These are phyloP conservation scores for Myodes glareolus DNA, from an alignment of 2,113 vertebrate species.

Conservation along the genomic window DNA sequence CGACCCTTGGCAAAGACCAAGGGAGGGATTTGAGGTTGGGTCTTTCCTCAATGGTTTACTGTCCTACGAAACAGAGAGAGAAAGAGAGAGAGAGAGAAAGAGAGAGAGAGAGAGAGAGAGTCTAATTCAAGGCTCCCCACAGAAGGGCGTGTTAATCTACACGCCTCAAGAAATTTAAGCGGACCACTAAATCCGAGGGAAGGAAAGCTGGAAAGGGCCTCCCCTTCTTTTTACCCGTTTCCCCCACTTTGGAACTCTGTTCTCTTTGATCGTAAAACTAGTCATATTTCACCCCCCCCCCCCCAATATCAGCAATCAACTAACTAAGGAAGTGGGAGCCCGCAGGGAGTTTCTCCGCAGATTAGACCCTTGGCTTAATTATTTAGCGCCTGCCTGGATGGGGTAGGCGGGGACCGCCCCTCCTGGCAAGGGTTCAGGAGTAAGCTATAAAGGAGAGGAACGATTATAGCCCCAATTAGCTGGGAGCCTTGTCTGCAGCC, in stretches of 20 bases:
- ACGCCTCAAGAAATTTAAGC: slow-evolving; percentile 87
- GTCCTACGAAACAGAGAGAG: slow-evolving; percentile 80
- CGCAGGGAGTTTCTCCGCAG: slow-evolving; percentile 76
- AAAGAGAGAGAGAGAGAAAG: slow-evolving; percentile 79
- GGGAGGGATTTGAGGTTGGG: slow-evolving; percentile 79
- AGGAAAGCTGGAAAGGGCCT: slow-evolving; percentile 66
- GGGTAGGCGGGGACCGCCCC: slow-evolving; percentile 50
- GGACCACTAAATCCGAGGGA: slow-evolving; percentile 71
- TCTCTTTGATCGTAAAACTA: slow-evolving; percentile 87
- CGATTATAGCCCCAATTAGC: slow-evolving; percentile 62
- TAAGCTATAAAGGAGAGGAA: slow-evolving; percentile 78
- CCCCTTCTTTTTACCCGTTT: accelerated
- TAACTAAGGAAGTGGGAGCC: slow-evolving; percentile 83
- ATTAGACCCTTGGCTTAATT: slow-evolving; percentile 86
- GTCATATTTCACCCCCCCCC: slow-evolving; percentile 87
- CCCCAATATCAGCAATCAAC: slow-evolving; percentile 87
- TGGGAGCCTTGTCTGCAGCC: not conserved
- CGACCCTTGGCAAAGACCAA: slow-evolving; percentile 79
- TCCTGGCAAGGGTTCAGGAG: slow-evolving; percentile 79
- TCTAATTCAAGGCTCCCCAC: slow-evolving; percentile 84
- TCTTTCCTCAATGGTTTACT: slow-evolving; percentile 87
- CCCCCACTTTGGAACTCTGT: slow-evolving; percentile 83
- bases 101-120: slow-evolving; percentile 74
- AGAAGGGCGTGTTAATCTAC: slow-evolving; percentile 87
- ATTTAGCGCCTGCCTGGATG: slow-evolving; percentile 78